Base-by-base conservation (phyloP, 2,797 vertebrate genomes). In the Hydrolagus colliei region DNA sequence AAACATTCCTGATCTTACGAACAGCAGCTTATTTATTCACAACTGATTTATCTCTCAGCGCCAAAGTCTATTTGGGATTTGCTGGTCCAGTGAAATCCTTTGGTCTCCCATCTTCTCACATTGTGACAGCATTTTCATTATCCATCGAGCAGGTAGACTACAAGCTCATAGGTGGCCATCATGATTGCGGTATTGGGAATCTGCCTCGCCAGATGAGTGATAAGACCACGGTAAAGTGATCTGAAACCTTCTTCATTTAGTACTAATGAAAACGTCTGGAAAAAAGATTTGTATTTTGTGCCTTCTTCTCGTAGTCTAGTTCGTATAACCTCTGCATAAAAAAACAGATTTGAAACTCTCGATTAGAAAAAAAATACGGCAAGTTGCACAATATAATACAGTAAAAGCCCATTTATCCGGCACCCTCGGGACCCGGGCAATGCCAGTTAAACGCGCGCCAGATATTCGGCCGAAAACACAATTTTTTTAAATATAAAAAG, bases 151-250 rank as follows among this genome's bases (percentile, higher is more conserved):
- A 99, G 92, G 94, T 98, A 98, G 88, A 99, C 96, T 89, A 99
- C 97, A 90, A 99, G 90, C 92, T 99, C 98, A 86, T 99, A 99
- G 88, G 98, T 98, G 90, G 96, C 96, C 98, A 99, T 99, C 97
- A 98, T 97, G 90, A 99, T 98, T 90, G 98, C 98, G 0, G 98
- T 99, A 93, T 99, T 99, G 88, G 98, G 98, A 89, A 99, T 98
- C 92, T 99, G 97, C 90, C 98, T 96, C 91, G 99, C 92, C 62
- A 99, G 94, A 82, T 99, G 98, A 0, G 97, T 99, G 86, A 96
- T 97, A 87, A 99, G 94, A 88, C 98, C 98, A 27, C 98, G 95
- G 92, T 99, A 99, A 73, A 99, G 95, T 2, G 97, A 95, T 14
- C 95, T 92, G 88, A 97, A 98, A 61, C 98, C 97, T 94, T 99